Conservation (phyloP, 2,888 invertebrate genomes). For the Melanchra persicariae region DNA sequence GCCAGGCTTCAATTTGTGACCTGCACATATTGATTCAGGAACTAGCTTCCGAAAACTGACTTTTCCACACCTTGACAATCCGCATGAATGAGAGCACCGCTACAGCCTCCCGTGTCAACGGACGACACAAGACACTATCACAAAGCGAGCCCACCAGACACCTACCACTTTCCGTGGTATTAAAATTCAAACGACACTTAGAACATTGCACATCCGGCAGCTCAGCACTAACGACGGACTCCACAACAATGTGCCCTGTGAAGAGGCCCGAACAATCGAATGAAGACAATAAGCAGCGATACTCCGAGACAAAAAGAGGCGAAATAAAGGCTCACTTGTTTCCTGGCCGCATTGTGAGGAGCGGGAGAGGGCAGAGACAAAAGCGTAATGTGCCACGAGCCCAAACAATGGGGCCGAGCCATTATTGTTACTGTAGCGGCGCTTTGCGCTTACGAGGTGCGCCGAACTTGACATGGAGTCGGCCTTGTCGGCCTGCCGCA, state of each 20-base stretch:
- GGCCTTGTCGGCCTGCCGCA: conserved; percentile 73
- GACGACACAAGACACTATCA: conserved; percentile 50
- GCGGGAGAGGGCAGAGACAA: conserved; percentile 91
- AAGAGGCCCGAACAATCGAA: conserved; percentile 91
- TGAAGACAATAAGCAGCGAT: conserved; percentile 92
- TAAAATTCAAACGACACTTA: conserved; percentile 88
- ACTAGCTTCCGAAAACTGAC: conserved; percentile 12
- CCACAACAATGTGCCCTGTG: conserved; percentile 91
- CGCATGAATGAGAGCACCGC: conserved; percentile 12
- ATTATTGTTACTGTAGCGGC: conserved; percentile 90
- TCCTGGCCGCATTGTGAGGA: conserved; percentile 91
- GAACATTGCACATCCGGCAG: conserved; percentile 89
- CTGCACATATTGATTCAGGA: neutral
- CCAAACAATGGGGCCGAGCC: conserved; percentile 90
- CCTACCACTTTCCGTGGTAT: conserved; percentile 77
- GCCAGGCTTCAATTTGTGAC: neutral
- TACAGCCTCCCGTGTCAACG: conserved; percentile 27
- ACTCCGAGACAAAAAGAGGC: conserved; percentile 91
- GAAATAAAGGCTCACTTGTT: conserved; percentile 92
- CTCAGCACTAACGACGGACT: conserved; percentile 89
- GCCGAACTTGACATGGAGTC: conserved; percentile 87
- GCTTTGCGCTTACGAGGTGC: conserved; percentile 86
- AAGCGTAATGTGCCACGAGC: conserved; percentile 91
- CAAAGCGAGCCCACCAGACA: conserved; percentile 54
- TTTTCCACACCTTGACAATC: neutral